Conservation (phyloP, 1,140 invertebrate genomes). For the Dermatophagoides farinae region DNA sequence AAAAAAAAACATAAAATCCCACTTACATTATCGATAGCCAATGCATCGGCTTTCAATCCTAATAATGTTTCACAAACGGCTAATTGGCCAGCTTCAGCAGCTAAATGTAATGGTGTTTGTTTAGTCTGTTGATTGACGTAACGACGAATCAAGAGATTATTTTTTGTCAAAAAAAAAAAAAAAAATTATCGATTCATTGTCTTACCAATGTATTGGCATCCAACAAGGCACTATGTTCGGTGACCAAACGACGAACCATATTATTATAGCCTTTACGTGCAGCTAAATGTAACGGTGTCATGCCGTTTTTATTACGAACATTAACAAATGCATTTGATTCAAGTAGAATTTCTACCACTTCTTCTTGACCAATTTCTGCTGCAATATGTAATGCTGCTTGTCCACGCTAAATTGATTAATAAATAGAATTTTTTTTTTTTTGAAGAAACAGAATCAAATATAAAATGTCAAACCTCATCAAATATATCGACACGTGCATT, state of each 20-base stretch:
- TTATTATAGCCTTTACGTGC: slow-evolving; percentile 84
- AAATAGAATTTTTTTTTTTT: background rate
- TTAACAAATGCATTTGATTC: slow-evolving; percentile 96
- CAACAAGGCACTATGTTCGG: slow-evolving; percentile 79
- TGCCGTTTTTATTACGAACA: slow-evolving; percentile 52
- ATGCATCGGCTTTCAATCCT: slow-evolving; percentile 83
- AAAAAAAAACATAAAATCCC: background rate
- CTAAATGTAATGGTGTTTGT: slow-evolving; percentile 36
- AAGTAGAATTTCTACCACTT: slow-evolving; percentile 83
- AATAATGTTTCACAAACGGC: slow-evolving; percentile 82
- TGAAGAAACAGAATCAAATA: background rate
- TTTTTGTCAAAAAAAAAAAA: too few relatives aligned
- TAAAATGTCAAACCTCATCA: slow-evolving; percentile 81
- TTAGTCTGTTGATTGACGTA: slow-evolving; percentile 25
- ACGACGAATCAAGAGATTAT: background rate
- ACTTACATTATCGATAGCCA: slow-evolving; percentile 79
- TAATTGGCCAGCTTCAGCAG: slow-evolving; percentile 74
- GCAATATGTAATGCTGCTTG: slow-evolving; percentile 84
- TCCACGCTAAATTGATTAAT: slow-evolving; percentile 33
- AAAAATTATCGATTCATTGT: too few relatives aligned
- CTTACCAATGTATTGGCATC: slow-evolving; percentile 70
- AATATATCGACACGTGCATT: slow-evolving; percentile 96
- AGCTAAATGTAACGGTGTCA: slow-evolving; percentile 44
- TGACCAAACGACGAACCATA: slow-evolving; percentile 64
- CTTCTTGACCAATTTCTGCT: slow-evolving; percentile 65